These are phyloP conservation scores for Orbicella faveolata DNA, from an alignment of 64 coral and sea anemone species.

Conservation along the genomic window DNA sequence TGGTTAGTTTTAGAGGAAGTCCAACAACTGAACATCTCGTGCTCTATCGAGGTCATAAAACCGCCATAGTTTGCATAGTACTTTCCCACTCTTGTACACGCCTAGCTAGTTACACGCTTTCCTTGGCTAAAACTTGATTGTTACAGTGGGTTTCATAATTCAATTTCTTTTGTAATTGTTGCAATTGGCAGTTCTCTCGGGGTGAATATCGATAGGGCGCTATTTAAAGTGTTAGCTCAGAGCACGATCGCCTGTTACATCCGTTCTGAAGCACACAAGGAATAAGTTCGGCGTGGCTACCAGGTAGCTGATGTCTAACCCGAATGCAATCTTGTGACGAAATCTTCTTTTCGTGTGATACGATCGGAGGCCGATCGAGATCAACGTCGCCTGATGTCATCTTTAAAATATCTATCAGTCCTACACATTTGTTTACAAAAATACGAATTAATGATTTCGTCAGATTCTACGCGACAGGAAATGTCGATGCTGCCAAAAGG, in stretches of 20 bases:
- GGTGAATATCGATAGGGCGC: neutral
- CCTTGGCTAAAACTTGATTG: neutral
- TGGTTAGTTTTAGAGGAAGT: neutral
- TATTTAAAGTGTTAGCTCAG: neutral
- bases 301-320: slow-evolving; percentile 12
- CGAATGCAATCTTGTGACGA: neutral
- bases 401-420: slow-evolving; percentile 5
- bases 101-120: neutral
- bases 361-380: neutral
- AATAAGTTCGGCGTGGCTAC: neutral
- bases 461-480: slow-evolving; percentile 13
- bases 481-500: neutral
- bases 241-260: neutral
- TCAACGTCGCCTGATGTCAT: neutral
- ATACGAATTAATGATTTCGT: slow-evolving; percentile 23
- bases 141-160: neutral
- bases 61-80: neutral
- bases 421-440: slow-evolving; percentile 44
- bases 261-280: neutral
- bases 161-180: neutral
- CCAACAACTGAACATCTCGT: neutral
- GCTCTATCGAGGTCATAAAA: slow-evolving; percentile 8
- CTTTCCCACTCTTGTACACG: neutral
- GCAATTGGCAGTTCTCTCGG: neutral
- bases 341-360: neutral